phyloP scores from a whole-genome alignment of 2,888 invertebrate genomes.

The Parnassius smintheus region DNA sequence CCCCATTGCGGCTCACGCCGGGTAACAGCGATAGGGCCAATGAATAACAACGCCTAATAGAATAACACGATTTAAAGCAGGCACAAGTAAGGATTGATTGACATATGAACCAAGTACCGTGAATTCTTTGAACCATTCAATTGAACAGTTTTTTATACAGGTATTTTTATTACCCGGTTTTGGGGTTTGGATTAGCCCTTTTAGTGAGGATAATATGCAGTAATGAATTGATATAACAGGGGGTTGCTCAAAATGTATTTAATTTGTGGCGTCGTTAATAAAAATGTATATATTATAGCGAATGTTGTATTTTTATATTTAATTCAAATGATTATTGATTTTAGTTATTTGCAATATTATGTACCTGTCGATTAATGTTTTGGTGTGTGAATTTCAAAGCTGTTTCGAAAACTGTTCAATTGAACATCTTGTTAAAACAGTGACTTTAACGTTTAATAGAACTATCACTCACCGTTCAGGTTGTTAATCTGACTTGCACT shows the following conservation, averaged over 20 bases:
- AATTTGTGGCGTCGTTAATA: neutral
- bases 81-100: conserved; percentile 69
- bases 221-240: conserved; percentile 2
- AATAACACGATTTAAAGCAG: conserved; percentile 71
- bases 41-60: conserved; percentile 74
- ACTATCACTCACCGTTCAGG: no score
- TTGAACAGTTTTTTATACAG: conserved; percentile 58
- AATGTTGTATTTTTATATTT: no score
- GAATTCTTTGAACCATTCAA: conserved; percentile 59
- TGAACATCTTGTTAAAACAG: no score
- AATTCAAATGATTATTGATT: no score
- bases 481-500: no score
- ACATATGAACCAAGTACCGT: conserved; percentile 69
- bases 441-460: no score
- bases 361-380: no score
- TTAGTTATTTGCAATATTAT: no score
- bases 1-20: conserved; percentile 46
- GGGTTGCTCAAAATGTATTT: neutral
- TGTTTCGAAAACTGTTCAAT: no score
- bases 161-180: conserved; percentile 65
- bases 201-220: conserved; percentile 61
- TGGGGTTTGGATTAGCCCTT: conserved; percentile 60
- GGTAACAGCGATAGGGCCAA: conserved; percentile 67
- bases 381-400: no score
- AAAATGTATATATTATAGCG: neutral